Evolutionary conservation across 92 coral and sea anemone species (phyloP).

Genomic region (Chrysogorgia sp.): DNA sequence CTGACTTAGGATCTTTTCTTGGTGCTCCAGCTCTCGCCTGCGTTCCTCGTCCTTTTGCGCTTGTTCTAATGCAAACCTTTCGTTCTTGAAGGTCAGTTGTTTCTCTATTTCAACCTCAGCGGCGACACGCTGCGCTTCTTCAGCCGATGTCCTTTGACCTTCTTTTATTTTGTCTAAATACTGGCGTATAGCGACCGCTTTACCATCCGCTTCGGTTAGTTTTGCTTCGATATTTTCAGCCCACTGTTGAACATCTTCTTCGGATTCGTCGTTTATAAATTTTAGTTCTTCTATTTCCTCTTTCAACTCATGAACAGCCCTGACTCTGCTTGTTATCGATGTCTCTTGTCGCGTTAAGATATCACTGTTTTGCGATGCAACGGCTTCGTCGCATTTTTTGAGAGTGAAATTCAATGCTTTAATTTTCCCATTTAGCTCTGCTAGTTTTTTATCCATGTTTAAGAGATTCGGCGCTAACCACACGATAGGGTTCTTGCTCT

Average conservation of each 20-base stretch:
- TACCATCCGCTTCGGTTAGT: conserved; percentile 22
- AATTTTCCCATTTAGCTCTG: conserved; percentile 10
- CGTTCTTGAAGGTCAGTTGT: conserved; percentile 1
- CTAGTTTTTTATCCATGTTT: too few relatives aligned
- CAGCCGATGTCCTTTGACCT: neutral
- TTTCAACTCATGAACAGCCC: conserved; percentile 23
- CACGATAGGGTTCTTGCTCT: too few relatives aligned
- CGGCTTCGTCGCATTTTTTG: conserved; percentile 9
- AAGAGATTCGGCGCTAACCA: too few relatives aligned
- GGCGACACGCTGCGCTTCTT: conserved; percentile 15
- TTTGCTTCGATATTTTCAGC: neutral
- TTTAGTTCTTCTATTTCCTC: conserved; percentile 33
- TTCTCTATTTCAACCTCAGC: neutral
- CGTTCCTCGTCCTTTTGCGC: conserved; percentile 9
- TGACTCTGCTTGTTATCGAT: conserved; percentile 6
- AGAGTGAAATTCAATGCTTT: conserved; percentile 9
- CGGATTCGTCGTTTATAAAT: conserved; percentile 16
- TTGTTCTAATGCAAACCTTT: neutral
- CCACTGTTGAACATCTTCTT: conserved; percentile 7
- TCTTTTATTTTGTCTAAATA: conserved; percentile 3
- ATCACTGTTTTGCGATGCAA: conserved; percentile 9
- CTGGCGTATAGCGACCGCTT: neutral
- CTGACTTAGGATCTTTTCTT: neutral
- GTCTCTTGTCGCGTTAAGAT: conserved; percentile 1
- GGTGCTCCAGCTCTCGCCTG: neutral